These are phyloP conservation scores for Acronicta aceris DNA, from an alignment of 2,888 invertebrate species.

Conservation along the genomic window DNA sequence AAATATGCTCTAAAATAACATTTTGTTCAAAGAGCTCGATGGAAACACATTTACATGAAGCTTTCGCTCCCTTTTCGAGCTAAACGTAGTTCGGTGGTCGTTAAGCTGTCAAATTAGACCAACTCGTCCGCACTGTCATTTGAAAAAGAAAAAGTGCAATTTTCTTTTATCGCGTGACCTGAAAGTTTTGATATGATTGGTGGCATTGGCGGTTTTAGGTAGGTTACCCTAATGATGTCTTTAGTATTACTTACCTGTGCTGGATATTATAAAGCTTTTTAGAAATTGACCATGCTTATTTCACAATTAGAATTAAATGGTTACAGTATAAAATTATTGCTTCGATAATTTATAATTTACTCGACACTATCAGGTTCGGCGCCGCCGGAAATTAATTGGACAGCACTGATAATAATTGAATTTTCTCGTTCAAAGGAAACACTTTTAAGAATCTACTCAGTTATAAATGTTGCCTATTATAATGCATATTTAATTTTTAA, in stretches of 20 bases:
- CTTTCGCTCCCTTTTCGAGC: slow-evolving; percentile 64
- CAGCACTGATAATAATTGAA: slow-evolving; percentile 59
- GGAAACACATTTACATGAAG: slow-evolving; percentile 60
- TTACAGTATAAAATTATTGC: slow-evolving; percentile 51
- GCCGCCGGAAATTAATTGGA: slow-evolving; percentile 60
- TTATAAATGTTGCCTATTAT: slow-evolving; percentile 30
- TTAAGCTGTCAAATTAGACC: slow-evolving; percentile 80
- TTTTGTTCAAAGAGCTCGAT: slow-evolving; percentile 59
- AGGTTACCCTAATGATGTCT: slow-evolving; percentile 36
- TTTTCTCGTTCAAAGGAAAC: slow-evolving; percentile 53
- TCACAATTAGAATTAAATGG: slow-evolving; percentile 44
- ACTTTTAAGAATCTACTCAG: slow-evolving; percentile 46
- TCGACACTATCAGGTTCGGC: slow-evolving; percentile 56
- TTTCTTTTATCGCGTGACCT: slow-evolving; percentile 79
- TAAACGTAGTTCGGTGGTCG: slow-evolving; percentile 69
- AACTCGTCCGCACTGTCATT: slow-evolving; percentile 74
- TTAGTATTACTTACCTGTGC: slow-evolving; percentile 27
- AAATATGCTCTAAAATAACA: slow-evolving; percentile 59
- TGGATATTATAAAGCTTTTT: slow-evolving; percentile 6
- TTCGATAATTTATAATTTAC: slow-evolving; percentile 61
- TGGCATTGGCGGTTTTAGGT: slow-evolving; percentile 48
- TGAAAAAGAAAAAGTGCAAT: slow-evolving; percentile 77
- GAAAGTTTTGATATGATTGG: slow-evolving; percentile 76
- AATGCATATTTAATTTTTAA: slow-evolving; percentile 25
- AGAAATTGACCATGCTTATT: slow-evolving; percentile 16